Percentiles rank a stretch among this genome's conserved stretches.
Conservation (phyloP, 2,113 vertebrate genomes). For the Siniperca knerii region DNA sequence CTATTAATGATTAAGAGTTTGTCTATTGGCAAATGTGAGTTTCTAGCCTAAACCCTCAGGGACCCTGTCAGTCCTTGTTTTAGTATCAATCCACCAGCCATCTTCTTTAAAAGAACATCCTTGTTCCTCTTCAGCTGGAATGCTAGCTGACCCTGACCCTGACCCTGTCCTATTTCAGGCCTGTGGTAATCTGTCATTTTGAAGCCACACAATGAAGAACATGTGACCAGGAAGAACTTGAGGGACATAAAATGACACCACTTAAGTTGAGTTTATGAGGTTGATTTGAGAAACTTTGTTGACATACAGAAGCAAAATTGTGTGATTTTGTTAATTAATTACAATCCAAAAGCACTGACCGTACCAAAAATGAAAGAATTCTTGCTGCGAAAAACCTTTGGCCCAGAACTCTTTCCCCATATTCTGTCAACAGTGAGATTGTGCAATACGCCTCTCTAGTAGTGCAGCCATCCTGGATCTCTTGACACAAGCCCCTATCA, state of each 20-base stretch:
- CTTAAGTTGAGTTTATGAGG: neutral
- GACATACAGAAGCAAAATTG: neutral
- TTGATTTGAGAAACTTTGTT: neutral
- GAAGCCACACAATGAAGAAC: constrained; percentile 22
- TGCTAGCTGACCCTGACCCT: constrained; percentile 10
- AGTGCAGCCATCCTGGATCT: constrained; percentile 44
- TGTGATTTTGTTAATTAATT: neutral
- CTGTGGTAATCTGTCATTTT: constrained; percentile 28
- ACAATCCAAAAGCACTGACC: neutral
- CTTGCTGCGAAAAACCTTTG: constrained; percentile 39
- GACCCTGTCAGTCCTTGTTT: neutral
- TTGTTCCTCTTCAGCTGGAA: constrained; percentile 25
- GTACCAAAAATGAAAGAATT: neutral
- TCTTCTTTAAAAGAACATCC: neutral
- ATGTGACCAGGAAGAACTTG: neutral
- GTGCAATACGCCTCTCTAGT: constrained; percentile 61
- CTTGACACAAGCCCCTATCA: constrained; percentile 38
- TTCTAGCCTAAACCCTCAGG: neutral
- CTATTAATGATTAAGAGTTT: neutral
- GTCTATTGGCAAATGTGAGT: neutral
- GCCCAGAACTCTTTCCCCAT: constrained; percentile 33
- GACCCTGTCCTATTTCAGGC: constrained; percentile 19
- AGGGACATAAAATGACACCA: neutral
- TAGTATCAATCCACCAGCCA: neutral
- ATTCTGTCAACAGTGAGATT: constrained; percentile 65